Base-by-base conservation (phyloP, 2,888 invertebrate species). In the Smittia aterrima region DNA sequence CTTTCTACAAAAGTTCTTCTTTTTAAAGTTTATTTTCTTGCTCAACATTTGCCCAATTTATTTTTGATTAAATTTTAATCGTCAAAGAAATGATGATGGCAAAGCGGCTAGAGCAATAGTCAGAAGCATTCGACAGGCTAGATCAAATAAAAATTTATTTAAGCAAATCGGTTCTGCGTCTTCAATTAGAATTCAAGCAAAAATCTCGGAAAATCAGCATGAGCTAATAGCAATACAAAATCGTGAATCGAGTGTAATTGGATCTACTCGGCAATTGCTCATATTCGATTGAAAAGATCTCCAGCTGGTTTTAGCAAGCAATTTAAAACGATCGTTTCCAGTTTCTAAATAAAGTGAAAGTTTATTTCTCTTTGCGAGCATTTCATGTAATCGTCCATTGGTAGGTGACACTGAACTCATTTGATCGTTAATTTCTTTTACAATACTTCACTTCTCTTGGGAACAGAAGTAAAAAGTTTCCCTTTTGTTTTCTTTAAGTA, bases 331-430 rank as follows among this genome's bases (percentile, higher is more conserved):
- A 67, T 32, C 9, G n/a, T 67, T 67, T 67, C 67, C 18, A 38
- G 67, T 67, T 67, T 67, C 18, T 11, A 67, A 67, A 67, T 67
- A 67, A 67, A 67, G 67, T 67, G 67, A 67, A 67, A 67, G 67
- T 66, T 32, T 62, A 11, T 16, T 47, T 47, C n/a, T 47, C 3
- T 20, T 58, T 58, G 58, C 64, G 64, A 58, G 53, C n/a, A 47
- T 16, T 6, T 2, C n/a, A 47, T 16, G 18, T 47, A 13, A 47
- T 47, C 11, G 53, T 2, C 53, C n/a, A 38, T n/a, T n/a, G n/a
- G 18, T 66, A 16, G 66, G 66, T 66, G 66, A 66, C 66, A 38
- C 11, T 38, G 66, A 27, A 38, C 66, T 32, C 25, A 66, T 66
- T 66, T 20, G 13, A 18, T 24, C 24, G 20, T 9, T 6, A 62